phyloP scores from a whole-genome alignment of 2,797 vertebrate species.

The Acestrorhynchus altus region DNA sequence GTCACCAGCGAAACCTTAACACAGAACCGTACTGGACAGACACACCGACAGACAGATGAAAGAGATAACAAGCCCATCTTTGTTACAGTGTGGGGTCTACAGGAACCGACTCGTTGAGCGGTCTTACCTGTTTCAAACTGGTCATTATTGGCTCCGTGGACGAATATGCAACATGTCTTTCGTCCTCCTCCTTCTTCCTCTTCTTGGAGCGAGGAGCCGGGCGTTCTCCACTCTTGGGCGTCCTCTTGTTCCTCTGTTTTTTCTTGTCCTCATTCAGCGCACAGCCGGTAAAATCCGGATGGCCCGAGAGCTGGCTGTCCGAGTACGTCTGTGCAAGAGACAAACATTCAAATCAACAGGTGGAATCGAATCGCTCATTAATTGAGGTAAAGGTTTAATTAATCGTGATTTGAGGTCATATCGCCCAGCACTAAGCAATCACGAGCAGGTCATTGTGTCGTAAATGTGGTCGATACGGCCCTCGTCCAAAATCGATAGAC shows the following conservation, averaged over 20 bases:
- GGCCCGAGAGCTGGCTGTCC: conserved; percentile 77
- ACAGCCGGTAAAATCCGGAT: conserved; percentile 81
- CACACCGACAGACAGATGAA: neutral
- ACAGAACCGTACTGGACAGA: too few species aligned
- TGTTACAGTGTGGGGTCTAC: too few species aligned
- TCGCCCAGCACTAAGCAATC: too few species aligned
- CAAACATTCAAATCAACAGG: too few species aligned
- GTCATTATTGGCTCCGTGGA: conserved; percentile 84
- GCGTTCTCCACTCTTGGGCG: conserved; percentile 89
- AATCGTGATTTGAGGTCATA: too few species aligned
- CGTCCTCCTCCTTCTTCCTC: conserved; percentile 96
- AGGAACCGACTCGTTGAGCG: neutral
- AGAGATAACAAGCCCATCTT: too few species aligned
- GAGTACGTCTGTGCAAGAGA: conserved; percentile 77
- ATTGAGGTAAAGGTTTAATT: too few species aligned
- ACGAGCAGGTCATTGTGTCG: too few species aligned
- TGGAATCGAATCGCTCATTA: too few species aligned
- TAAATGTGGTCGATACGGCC: too few species aligned
- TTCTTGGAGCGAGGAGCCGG: conserved; percentile 93
- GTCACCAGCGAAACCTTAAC: neutral
- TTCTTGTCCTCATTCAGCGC: conserved; percentile 89
- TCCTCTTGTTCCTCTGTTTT: conserved; percentile 91
- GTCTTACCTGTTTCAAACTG: conserved; percentile 91
- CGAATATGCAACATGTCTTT: conserved; percentile 84
- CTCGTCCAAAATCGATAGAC: too few species aligned